A percentile compares a stretch with the other conserved stretches of the same genome.
phyloP scores from a whole-genome alignment of 2,888 invertebrate species.

The Auanema freiburgensis region DNA sequence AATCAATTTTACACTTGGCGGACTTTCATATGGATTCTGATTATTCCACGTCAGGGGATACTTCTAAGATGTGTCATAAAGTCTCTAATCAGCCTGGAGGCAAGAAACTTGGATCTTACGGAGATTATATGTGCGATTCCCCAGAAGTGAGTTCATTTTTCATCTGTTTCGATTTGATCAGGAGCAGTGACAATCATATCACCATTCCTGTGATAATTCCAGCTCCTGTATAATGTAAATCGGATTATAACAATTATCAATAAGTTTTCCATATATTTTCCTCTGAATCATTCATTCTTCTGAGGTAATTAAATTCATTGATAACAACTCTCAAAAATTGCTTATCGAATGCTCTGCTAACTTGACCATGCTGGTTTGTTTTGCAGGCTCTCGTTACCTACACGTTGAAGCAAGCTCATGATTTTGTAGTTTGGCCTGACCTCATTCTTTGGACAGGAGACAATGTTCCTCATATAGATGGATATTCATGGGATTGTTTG shows the following conservation, averaged over 20 bases:
- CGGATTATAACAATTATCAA: too few relatives aligned
- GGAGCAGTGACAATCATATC: too few relatives aligned
- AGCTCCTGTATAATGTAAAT: too few relatives aligned
- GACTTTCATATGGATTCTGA: conserved; percentile 59
- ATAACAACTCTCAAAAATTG: background rate
- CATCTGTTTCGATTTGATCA: too few relatives aligned
- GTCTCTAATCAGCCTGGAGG: conserved; percentile 1
- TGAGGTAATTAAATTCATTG: background rate
- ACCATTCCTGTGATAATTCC: conserved; percentile 1
- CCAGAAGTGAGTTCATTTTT: conserved; percentile 48
- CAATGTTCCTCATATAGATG: conserved; percentile 57
- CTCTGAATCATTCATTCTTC: background rate
- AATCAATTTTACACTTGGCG: conserved; percentile 49
- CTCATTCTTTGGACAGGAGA: conserved; percentile 62
- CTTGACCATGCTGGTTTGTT: background rate
- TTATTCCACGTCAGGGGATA: conserved; percentile 49
- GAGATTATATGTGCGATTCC: conserved; percentile 62
- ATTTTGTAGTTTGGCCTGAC: conserved; percentile 49
- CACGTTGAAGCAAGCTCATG: conserved; percentile 42
- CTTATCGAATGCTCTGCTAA: background rate
- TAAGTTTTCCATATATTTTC: background rate
- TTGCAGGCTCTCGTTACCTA: conserved; percentile 50
- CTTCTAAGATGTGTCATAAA: conserved; percentile 46
- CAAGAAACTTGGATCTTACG: conserved; percentile 44
- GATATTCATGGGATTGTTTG: conserved; percentile 50